Base-by-base conservation (phyloP, 1,140 invertebrate species). In the Forficula auricularia region DNA sequence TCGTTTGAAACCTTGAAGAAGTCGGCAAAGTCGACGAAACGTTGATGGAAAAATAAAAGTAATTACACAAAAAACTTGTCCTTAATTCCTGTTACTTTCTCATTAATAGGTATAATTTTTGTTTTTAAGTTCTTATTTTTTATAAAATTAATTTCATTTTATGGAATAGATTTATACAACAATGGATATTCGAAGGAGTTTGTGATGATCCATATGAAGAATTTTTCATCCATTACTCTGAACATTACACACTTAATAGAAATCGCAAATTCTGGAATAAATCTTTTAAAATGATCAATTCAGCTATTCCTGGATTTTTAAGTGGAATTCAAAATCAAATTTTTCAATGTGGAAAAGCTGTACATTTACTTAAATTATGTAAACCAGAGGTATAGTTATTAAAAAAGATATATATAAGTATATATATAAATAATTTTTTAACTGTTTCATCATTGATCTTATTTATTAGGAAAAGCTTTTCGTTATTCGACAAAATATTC, bases 101-200 rank as follows among this genome's bases (percentile, higher is more conserved):
- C n/a, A n/a, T n/a, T n/a, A n/a, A n/a, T n/a, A n/a, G n/a, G n/a
- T n/a, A n/a, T n/a, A n/a, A n/a, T n/a, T n/a, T n/a, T n/a, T n/a
- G n/a, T n/a, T n/a, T n/a, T n/a, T n/a, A n/a, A n/a, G n/a, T n/a
- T n/a, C n/a, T n/a, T n/a, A n/a, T n/a, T n/a, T n/a, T 27, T 27
- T 27, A 10, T 27, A 27, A 4, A 27, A 27, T 6, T 27, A 6
- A 27, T 27, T 27, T 27, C 10, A 6, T 27, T 27, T 27, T 4
- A 27, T 27, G 4, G 22, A 58, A 1, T 43, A 73, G 71, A 48
- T 68, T 73, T 44, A 62, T 75, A n/a, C 64, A 73, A 51, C 60
- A 65, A 45, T 75, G 72, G 61, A 66, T 75, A 49, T 75, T 75
- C 43, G 70, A 74, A 53, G 73, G 73, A 1, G 62, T 65, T 42